Conservation (phyloP, 2,888 invertebrate genomes). For the Anodontia alba region DNA sequence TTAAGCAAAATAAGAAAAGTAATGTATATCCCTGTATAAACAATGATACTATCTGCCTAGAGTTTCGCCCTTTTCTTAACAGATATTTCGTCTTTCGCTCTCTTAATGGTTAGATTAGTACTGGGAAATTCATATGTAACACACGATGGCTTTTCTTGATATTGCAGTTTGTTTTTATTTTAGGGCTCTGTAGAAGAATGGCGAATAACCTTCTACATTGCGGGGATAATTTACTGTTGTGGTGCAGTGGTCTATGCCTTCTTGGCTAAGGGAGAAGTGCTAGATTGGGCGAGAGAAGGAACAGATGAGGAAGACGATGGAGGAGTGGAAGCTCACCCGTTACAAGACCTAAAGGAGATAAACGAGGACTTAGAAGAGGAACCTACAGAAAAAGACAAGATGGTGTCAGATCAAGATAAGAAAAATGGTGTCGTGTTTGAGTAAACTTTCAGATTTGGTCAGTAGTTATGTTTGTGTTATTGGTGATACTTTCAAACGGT, state of each 20-base stretch:
- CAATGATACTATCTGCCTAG: no score
- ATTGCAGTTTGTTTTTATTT: not conserved
- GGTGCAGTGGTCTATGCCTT: constrained; percentile 73
- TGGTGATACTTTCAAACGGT: no score
- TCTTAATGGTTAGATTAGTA: no score
- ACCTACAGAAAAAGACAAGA: constrained; percentile 14
- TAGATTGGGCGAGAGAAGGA: constrained; percentile 69
- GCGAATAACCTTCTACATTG: constrained; percentile 75
- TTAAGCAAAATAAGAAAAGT: no score
- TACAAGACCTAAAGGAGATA: constrained; percentile 54
- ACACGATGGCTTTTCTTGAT: no score
- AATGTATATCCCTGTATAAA: no score
- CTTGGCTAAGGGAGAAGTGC: constrained; percentile 71
- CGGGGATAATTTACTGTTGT: constrained; percentile 68
- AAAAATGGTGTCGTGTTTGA: constrained; percentile 13
- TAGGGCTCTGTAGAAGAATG: constrained; percentile 74
- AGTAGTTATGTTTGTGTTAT: no score
- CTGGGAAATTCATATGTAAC: no score
- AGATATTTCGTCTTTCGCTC: no score
- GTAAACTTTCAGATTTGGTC: no score
- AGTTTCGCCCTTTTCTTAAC: no score
- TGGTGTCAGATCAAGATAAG: not conserved
- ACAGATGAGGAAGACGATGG: constrained; percentile 43
- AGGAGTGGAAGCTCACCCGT: constrained; percentile 39
- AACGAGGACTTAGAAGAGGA: constrained; percentile 53